phyloP scores from a whole-genome alignment of 2,888 invertebrate genomes.

The Drosophila demipolita region DNA sequence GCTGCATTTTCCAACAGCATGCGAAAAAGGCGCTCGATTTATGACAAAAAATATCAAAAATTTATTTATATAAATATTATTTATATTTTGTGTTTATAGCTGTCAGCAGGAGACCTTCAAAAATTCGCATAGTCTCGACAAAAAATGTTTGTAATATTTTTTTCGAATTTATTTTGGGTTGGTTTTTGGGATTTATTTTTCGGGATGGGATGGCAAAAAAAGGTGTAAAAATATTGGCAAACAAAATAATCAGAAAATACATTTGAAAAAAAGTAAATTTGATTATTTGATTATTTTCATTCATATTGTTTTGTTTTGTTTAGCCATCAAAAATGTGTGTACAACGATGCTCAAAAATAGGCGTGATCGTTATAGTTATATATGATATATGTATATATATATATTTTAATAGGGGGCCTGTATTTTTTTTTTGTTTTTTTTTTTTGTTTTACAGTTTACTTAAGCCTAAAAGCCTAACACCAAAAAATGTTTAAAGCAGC shows the following conservation, averaged over 20 bases:
- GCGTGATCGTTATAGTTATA: slow-evolving; percentile 75
- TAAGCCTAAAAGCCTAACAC: slow-evolving; percentile 62
- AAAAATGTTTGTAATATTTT: slow-evolving; percentile 46
- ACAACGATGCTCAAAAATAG: slow-evolving; percentile 86
- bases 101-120: slow-evolving; percentile 73
- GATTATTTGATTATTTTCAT: slow-evolving; percentile 9
- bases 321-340: slow-evolving; percentile 55
- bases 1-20: slow-evolving; percentile 33
- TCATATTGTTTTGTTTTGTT: neutral
- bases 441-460: slow-evolving; percentile 41
- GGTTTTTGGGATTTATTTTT: slow-evolving; percentile 20
- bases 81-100: slow-evolving; percentile 7
- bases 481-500: slow-evolving; percentile 50
- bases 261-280: slow-evolving; percentile 26
- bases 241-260: slow-evolving; percentile 52
- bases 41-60: slow-evolving; percentile 37
- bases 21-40: slow-evolving; percentile 43
- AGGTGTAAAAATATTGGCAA: slow-evolving; percentile 33
- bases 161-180: slow-evolving; percentile 14
- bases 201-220: slow-evolving; percentile 29
- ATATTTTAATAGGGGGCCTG: slow-evolving; percentile 9
- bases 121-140: slow-evolving; percentile 74
- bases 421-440: slow-evolving; percentile 10
- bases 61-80: neutral
- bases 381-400: neutral